Evolutionary conservation across 2,113 vertebrate genomes (phyloP), one percentile per base, ranked within the genome.

Genomic region (Proterorhinus semilunaris): DNA sequence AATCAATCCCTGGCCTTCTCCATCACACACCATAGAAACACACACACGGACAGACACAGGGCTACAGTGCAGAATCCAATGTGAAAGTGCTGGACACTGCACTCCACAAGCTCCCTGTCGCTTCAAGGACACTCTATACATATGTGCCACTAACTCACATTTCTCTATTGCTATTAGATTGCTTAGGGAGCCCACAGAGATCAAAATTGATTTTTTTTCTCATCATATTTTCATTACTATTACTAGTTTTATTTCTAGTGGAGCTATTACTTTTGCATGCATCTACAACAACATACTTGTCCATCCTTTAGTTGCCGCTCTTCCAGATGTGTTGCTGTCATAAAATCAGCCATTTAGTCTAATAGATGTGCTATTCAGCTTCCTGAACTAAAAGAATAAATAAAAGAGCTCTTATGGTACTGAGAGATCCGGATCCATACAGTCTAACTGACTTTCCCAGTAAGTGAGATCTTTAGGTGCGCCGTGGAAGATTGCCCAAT

Each of bases 1-100:
- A 92, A 93, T 93, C 91, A 93, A 90, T 91, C 88, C 86, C 86
- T 90, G 88, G 87, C 88, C 87, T 90, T 86, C 86, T 85, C 84
- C 81, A 75, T 86, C 82, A 78, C 87, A 88, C 78, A 86, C 72
- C 59, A 78, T 63, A 81, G 49, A 79, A 55, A 79, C 72, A 86
- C 62, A 81, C 69, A 76, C 57, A 76, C 72, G 27, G 27, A 73
- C 71, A n/a, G 4, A 27, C 9, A 10, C 53, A 55, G 53, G 53
- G 5, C 53, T 36, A 76, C 68, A 54, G 62, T 55, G 65, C 57
- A 62, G 70, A 70, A 75, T 77, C 65, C 71, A 75, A 77, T 74
- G 73, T 81, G 82, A 78, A 80, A 83, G 81, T 75, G 42, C 68
- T 80, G 17, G 62, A 63, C 65, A 86, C 86, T 7, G 12, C 65